These are phyloP conservation scores for Crematogaster levior DNA, from an alignment of 2,888 invertebrate species.

Conservation along the genomic window DNA sequence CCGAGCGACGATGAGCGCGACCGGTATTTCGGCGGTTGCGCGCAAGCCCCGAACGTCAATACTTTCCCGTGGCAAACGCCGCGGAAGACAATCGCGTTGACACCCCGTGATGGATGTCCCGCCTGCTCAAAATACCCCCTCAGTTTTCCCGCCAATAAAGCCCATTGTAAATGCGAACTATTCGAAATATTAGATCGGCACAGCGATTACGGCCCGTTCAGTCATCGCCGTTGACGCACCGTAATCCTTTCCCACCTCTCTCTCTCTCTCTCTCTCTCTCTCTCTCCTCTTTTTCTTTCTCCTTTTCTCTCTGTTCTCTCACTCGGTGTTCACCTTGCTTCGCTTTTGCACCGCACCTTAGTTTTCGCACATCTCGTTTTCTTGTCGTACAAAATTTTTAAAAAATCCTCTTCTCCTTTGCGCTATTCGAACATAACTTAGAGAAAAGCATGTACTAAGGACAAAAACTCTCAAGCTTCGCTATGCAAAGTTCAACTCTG, in stretches of 20 bases:
- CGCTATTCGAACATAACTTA: background rate
- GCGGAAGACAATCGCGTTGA: constrained; percentile 85
- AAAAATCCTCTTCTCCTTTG: background rate
- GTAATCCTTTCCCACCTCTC: constrained; percentile 82
- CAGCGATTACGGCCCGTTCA: constrained; percentile 84
- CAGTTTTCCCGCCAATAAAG: constrained; percentile 84
- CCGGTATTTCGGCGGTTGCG: constrained; percentile 45
- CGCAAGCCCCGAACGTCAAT: constrained; percentile 72
- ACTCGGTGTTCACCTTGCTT: background rate
- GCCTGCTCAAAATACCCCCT: constrained; percentile 79
- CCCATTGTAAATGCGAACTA: constrained; percentile 86
- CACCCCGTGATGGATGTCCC: constrained; percentile 85
- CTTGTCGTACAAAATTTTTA: background rate
- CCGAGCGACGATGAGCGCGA: constrained; percentile 32
- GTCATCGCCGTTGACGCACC: constrained; percentile 84
- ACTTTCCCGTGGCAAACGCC: constrained; percentile 79
- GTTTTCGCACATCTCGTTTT: background rate
- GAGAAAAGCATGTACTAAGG: constrained; percentile 18
- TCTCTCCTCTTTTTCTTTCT: background rate
- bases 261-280: constrained; percentile 42
- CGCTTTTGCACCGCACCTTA: constrained; percentile 1
- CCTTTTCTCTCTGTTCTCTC: background rate
- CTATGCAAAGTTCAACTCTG: background rate
- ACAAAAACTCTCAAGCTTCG: background rate
- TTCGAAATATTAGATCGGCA: constrained; percentile 84